Evolutionary conservation across 2,113 vertebrate species (phyloP), one percentile per base, ranked within the genome.

Genomic region (Chaetura pelagica): DNA sequence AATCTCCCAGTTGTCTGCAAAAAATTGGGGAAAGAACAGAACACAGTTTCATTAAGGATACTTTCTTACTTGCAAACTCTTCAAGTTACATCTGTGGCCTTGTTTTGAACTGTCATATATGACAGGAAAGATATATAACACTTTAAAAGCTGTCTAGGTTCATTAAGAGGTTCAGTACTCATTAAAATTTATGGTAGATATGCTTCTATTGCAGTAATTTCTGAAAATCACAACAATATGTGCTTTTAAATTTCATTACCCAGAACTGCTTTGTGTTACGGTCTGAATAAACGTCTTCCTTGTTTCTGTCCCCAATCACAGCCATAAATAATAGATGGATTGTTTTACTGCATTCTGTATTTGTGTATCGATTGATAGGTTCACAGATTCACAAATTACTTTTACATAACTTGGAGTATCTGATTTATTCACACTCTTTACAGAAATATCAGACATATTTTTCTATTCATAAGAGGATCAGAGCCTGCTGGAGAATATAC

Each of bases 341-440:
- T 82, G 4, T 76, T 92, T 94, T 91, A 87, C 54, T 88, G 77
- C 32, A 57, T 76, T 59, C 7, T 26, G 74, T 91, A 79, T 89
- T 89, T 94, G 64, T 75, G 24, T 84, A 87, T 80, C 66, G 66
- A 87, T 87, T 1, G 15, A 82, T 51, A 83, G 23, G 64, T 89
- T 96, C 34, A 18, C 26, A 75, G 79, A 71, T 76, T 90, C 62
- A 79, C n/a, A 88, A 84, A 77, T 91, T 94, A 57, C 51, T 91
- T 95, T 82, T 91, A 42, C 40, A 67, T 86, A 88, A 77, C 77
- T 84, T 67, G 30, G 62, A 67, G 84, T 4, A 49, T 89, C 72
- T 91, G 78, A 93, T 93, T 94, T 91, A 91, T 95, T 96, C 88
- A 81, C 42, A 40, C 5, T 38, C 27, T 94, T 91, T 93, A 94